Evolutionary conservation across 2,797 vertebrate species (phyloP).

Genomic region (Numenius phaeopus): DNA sequence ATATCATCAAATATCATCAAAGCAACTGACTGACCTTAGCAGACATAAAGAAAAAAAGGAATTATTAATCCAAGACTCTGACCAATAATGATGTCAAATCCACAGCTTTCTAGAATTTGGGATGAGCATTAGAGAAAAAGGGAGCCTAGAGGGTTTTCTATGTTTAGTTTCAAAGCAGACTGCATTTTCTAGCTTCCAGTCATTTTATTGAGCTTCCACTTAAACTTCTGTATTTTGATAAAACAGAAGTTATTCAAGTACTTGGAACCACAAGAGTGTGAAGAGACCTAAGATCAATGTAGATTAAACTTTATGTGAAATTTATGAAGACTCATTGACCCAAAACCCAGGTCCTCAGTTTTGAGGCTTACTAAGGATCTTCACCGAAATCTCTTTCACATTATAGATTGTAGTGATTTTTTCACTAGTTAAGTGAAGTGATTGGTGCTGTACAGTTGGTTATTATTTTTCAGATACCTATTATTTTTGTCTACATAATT

Average conservation of each 20-base stretch:
- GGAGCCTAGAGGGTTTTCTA: background rate
- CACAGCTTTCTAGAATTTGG: background rate
- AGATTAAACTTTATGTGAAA: slow-evolving; percentile 27
- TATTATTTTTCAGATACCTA: background rate
- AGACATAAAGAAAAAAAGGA: background rate
- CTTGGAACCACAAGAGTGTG: background rate
- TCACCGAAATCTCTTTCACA: background rate
- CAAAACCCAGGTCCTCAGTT: background rate
- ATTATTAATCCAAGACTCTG: background rate
- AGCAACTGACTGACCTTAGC: background rate
- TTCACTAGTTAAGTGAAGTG: background rate
- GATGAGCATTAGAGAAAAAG: background rate
- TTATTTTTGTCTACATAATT: background rate
- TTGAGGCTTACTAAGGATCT: background rate
- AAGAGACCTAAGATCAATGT: background rate
- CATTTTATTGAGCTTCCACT: slow-evolving; percentile 23
- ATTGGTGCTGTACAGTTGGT: background rate
- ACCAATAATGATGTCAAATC: background rate
- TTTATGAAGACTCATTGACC: slow-evolving; percentile 5
- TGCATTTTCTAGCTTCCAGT: slow-evolving; percentile 11
- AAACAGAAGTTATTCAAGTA: slow-evolving; percentile 11
- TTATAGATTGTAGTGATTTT: background rate
- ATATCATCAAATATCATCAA: background rate
- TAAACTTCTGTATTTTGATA: background rate
- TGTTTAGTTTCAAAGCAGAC: slow-evolving; percentile 7